Evolutionary conservation across 2,888 invertebrate species (phyloP).

Genomic region (Epinotia ramella): DNA sequence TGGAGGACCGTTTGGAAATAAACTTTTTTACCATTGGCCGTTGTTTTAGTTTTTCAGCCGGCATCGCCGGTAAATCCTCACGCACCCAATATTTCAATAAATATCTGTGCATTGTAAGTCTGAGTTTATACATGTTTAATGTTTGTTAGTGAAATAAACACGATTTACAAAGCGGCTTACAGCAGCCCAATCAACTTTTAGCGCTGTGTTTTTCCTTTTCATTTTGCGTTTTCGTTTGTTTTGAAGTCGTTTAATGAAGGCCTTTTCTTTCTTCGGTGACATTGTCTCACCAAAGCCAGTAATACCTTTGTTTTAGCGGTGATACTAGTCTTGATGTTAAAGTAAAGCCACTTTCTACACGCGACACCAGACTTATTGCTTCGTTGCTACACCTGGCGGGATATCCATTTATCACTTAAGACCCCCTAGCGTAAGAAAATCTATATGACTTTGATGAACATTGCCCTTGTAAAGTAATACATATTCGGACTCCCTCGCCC

Average conservation of each 20-base stretch:
- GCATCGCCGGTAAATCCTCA: neutral
- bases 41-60: slow-evolving; percentile 18
- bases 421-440: too few species aligned
- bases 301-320: neutral
- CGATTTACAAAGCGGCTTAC: neutral
- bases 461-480: too few species aligned
- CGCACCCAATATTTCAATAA: neutral
- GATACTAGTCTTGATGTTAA: neutral
- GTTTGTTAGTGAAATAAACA: neutral
- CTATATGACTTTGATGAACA: too few species aligned
- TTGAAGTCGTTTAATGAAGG: neutral
- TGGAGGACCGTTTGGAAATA: slow-evolving; percentile 38
- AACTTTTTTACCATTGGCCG: slow-evolving; percentile 32
- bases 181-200: neutral
- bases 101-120: neutral
- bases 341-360: neutral
- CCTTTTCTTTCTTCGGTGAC: neutral
- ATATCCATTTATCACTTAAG: too few species aligned
- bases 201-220: neutral
- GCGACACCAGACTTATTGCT: neutral
- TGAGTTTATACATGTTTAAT: neutral
- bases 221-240: neutral
- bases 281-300: neutral
- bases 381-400: too few species aligned
- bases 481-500: too few species aligned